Evolutionary conservation across 2,113 vertebrate species (phyloP), one percentile per base, ranked within the genome.

Genomic region (Prunella himalayana): DNA sequence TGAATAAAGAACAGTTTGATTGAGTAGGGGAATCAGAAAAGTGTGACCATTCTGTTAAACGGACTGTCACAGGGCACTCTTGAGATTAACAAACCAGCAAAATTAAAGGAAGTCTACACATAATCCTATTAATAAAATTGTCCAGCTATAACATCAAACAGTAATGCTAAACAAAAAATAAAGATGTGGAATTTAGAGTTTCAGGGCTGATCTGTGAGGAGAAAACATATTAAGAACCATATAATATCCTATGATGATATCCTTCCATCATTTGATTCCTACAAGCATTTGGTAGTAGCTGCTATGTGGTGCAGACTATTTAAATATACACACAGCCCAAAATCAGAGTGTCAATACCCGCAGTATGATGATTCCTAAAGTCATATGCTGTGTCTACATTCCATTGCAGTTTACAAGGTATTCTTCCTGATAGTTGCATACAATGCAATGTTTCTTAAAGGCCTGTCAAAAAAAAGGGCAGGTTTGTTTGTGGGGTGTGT

Each of bases 1-100:
- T 77, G 33, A 94, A 82, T 53, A 86, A 84, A 89, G 20, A 92
- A 19, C 45, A 45, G 56, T 66, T 66, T 82, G 75, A 90, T 15
- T 89, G 61, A 70, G 30, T n/a, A 90, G 68, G 25, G 76, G 94
- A 95, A 93, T 47, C 19, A 88, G 71, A 77, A 73, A 88, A 68
- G 12, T 86, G 72, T 66, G 73, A 68, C 68, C 28, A 78, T 31
- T 11, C 53, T 72, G 57, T 64, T 73, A 75, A 83, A 94, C 0
- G 0, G 33, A 88, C 81, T 92, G 44, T 59, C 22, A 31, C 16
- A 85, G 24, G 35, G 37, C 16, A 21, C 33, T 70, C 51, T 68
- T 60, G 80, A 92, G 71, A 90, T 57, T 93, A 86, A 83, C 64
- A 94, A 81, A 78, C 21, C 12, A 78, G 23, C 15, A 90, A 86